These are phyloP conservation scores for Melanogrammus aeglefinus DNA, from an alignment of 2,797 vertebrate genomes.

Conservation along the genomic window DNA sequence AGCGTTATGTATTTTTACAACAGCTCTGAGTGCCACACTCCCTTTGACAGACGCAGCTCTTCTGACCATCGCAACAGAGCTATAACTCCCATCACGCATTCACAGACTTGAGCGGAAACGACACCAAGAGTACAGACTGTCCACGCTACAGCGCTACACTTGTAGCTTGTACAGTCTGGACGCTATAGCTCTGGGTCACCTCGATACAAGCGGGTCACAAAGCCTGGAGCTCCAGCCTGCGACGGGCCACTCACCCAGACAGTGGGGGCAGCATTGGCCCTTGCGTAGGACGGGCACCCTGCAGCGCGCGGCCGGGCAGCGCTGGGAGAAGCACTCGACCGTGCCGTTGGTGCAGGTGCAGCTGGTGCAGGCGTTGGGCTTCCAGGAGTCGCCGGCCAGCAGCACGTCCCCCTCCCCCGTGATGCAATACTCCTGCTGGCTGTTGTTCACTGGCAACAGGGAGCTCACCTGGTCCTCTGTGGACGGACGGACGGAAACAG, in stretches of 20 bases:
- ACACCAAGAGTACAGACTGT: not conserved
- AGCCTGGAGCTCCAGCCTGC: not conserved
- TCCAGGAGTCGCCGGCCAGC: constrained; percentile 78
- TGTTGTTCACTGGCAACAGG: constrained; percentile 70
- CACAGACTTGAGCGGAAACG: too few species aligned
- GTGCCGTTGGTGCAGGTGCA: constrained; percentile 79
- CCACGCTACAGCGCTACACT: too few species aligned
- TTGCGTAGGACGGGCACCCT: constrained; percentile 79
- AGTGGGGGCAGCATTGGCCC: constrained; percentile 82
- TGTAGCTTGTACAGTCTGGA: too few species aligned
- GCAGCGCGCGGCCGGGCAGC: constrained; percentile 74
- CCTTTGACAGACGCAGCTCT: too few species aligned
- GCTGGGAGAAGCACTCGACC: constrained; percentile 80
- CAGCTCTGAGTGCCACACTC: too few species aligned
- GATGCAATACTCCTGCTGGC: constrained; percentile 75
- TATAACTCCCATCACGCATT: too few species aligned
- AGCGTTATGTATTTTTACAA: too few species aligned
- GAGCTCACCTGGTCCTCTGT: constrained; percentile 63
- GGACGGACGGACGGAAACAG: constrained; percentile 23
- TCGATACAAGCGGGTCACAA: too few species aligned
- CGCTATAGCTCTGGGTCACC: too few species aligned
- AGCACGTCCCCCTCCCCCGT: constrained; percentile 75
- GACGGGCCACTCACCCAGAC: constrained; percentile 69
- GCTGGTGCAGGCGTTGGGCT: constrained; percentile 79
- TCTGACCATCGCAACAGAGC: too few species aligned